Conservation (phyloP, 2,113 vertebrate genomes). For the Enhydra lutris region DNA sequence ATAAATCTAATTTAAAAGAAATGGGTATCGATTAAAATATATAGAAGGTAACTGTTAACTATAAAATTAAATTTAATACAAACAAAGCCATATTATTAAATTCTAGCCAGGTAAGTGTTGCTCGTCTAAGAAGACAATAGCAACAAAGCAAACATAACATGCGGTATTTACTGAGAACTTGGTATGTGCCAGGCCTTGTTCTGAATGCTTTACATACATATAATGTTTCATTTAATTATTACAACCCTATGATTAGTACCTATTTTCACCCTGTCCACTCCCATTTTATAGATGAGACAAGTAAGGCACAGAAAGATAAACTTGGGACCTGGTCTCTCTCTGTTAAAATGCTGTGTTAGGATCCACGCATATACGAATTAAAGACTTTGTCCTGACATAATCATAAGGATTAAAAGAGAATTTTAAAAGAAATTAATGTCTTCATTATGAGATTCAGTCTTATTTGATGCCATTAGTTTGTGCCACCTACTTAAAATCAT, state of each 20-base stretch:
- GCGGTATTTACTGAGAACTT: neutral
- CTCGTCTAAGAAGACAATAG: neutral
- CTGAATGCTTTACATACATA: neutral
- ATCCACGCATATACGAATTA: neutral
- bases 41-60: neutral
- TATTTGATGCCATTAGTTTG: neutral
- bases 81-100: neutral
- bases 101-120: neutral
- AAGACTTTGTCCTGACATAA: neutral
- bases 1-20: constrained; percentile 33
- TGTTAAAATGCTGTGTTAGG: neutral
- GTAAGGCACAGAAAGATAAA: neutral
- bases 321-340: neutral
- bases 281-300: neutral
- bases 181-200: neutral
- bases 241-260: neutral
- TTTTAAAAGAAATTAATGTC: neutral
- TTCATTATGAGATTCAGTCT: neutral
- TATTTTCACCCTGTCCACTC: neutral
- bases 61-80: constrained; percentile 32
- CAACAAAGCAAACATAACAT: neutral
- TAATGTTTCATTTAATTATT: neutral
- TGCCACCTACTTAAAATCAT: neutral
- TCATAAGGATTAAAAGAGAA: constrained; percentile 19
- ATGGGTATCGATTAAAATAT: neutral